Evolutionary conservation across 2,797 vertebrate species (phyloP).

Genomic region (Oceanodroma leucorhoa): DNA sequence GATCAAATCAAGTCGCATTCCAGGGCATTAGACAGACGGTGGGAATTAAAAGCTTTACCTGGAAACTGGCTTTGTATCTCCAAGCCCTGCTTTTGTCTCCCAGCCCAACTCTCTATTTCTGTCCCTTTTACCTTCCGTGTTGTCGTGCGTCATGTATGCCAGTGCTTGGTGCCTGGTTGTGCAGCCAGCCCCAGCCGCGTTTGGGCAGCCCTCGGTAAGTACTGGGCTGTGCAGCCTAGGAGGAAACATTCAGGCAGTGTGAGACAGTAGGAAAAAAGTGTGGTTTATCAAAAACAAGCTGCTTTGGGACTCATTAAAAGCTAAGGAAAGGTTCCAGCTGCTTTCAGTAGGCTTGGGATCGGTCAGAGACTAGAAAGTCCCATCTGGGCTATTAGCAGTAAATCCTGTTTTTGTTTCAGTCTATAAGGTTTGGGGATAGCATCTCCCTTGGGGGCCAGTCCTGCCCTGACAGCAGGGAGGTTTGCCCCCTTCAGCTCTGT

Average conservation of each 20-base stretch:
- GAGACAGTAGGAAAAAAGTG: not conserved
- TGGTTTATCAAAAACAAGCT: not conserved
- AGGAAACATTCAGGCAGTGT: not conserved
- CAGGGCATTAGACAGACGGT: slow-evolving; percentile 65
- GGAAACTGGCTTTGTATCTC: slow-evolving; percentile 46
- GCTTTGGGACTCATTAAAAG: slow-evolving; percentile 4
- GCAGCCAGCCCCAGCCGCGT: fast-evolving
- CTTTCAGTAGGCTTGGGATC: not conserved
- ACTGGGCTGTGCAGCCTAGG: not conserved
- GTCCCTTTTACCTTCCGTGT: not conserved
- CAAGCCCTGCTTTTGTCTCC: slow-evolving; percentile 37
- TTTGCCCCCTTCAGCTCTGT: not conserved
- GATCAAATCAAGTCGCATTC: slow-evolving; percentile 51
- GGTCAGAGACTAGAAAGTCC: not conserved
- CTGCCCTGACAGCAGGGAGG: not conserved
- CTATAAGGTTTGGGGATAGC: not conserved
- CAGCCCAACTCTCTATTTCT: slow-evolving; percentile 20
- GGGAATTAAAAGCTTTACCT: slow-evolving; percentile 72
- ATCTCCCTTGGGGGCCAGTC: not conserved
- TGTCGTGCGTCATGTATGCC: fast-evolving
- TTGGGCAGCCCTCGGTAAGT: not conserved
- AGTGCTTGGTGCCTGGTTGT: not conserved
- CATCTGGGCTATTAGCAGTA: not conserved
- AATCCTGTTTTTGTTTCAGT: not conserved
- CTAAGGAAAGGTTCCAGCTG: not conserved